phyloP scores from a whole-genome alignment of 2,113 vertebrate genomes.

The Thamnophis sirtalis region DNA sequence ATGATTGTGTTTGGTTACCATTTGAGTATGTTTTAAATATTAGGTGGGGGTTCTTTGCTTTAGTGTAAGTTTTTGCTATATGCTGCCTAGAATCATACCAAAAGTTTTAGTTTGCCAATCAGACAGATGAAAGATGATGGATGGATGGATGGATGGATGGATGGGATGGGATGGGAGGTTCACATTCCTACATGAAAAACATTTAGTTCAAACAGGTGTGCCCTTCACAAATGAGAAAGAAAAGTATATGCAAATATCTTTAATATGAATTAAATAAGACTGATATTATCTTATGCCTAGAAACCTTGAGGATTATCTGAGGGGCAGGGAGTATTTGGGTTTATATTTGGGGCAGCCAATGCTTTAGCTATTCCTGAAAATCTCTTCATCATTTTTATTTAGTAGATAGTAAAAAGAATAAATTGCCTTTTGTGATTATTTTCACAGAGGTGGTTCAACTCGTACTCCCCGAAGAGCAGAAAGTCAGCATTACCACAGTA shows the following conservation, averaged over 20 bases:
- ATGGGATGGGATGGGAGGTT: accelerated
- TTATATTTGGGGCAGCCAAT: accelerated
- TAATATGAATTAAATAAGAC: slow-evolving; percentile 7
- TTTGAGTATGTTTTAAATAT: background rate
- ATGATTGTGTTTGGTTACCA: background rate
- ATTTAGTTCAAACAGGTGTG: background rate
- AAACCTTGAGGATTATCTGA: background rate
- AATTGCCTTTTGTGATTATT: background rate
- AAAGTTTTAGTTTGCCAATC: background rate
- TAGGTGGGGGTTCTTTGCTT: background rate
- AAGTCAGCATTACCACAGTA: slow-evolving; percentile 78
- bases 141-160: too few species aligned
- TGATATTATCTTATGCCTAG: background rate
- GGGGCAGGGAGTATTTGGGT: background rate
- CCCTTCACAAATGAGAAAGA: background rate
- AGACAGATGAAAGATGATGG: background rate
- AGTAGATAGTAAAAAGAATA: background rate
- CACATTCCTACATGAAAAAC: background rate
- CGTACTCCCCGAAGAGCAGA: slow-evolving; percentile 79
- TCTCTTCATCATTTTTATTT: background rate
- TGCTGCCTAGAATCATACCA: background rate
- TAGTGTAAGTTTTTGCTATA: background rate
- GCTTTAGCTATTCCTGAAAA: background rate
- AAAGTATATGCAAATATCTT: background rate
- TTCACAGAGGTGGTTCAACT: slow-evolving; percentile 86